Percentiles rank a stretch among this genome's conserved stretches.
These are phyloP conservation scores for Alitta virens DNA, from an alignment of 2,888 invertebrate genomes.

Conservation along the genomic window DNA sequence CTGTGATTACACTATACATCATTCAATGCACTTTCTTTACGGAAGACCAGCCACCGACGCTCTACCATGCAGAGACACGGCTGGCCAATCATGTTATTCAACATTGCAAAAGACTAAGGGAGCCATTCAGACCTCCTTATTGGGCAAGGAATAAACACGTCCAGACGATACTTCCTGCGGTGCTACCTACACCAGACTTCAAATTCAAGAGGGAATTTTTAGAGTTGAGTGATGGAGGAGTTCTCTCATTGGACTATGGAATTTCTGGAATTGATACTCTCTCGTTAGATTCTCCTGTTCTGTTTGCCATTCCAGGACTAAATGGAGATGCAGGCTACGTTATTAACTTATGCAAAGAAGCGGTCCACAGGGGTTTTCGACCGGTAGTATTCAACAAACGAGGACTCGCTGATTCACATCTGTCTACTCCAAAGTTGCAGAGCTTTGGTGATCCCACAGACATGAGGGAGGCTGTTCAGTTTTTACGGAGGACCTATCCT, in stretches of 20 bases:
- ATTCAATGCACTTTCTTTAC: neutral
- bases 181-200: slow-evolving; percentile 22
- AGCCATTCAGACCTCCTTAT: slow-evolving; percentile 37
- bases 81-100: slow-evolving; percentile 32
- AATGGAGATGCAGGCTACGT: slow-evolving; percentile 35
- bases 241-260: slow-evolving; percentile 48
- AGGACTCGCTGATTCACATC: slow-evolving; percentile 38
- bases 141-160: slow-evolving; percentile 41
- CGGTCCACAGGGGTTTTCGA: slow-evolving; percentile 37
- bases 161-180: slow-evolving; percentile 38
- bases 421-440: slow-evolving; percentile 44
- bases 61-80: neutral
- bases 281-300: slow-evolving; percentile 32
- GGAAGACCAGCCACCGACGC: neutral
- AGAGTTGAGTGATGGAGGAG: slow-evolving; percentile 44
- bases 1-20: too few species aligned
- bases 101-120: slow-evolving; percentile 36
- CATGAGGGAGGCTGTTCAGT: slow-evolving; percentile 42
- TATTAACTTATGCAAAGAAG: slow-evolving; percentile 32
- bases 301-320: slow-evolving; percentile 42
- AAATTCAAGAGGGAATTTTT: slow-evolving; percentile 39
- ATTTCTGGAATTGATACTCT: slow-evolving; percentile 17
- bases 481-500: slow-evolving; percentile 35
- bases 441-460: slow-evolving; percentile 46
- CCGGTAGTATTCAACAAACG: slow-evolving; percentile 45